phyloP scores from a whole-genome alignment of 2,888 invertebrate species.

The Hemithea aestivaria region DNA sequence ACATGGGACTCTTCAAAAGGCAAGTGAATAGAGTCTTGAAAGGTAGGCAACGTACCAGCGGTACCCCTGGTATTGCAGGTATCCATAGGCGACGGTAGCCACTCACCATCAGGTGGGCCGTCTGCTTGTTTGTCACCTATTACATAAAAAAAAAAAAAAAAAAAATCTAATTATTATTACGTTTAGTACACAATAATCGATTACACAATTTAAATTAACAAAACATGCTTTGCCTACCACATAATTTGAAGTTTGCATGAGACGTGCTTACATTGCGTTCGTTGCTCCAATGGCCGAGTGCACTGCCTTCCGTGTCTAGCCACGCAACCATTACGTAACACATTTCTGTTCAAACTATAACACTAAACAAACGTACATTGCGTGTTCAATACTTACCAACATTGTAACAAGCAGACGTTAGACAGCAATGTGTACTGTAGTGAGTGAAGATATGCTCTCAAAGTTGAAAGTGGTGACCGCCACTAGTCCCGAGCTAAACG shows the following conservation, averaged over 20 bases:
- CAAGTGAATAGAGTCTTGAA: too few species aligned
- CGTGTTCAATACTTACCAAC: background rate
- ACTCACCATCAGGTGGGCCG: too few species aligned
- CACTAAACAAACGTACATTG: conserved; percentile 24
- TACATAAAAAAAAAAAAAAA: too few species aligned
- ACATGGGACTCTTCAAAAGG: too few species aligned
- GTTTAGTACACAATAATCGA: conserved; percentile 8
- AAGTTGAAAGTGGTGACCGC: conserved; percentile 20
- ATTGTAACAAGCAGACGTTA: conserved; percentile 1
- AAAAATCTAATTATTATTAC: too few species aligned
- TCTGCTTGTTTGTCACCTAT: too few species aligned
- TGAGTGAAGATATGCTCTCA: conserved; percentile 11
- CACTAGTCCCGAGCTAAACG: conserved; percentile 49
- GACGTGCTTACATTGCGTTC: conserved; percentile 49
- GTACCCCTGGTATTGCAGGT: too few species aligned
- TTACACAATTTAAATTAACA: conserved; percentile 21
- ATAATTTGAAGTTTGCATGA: conserved; percentile 41
- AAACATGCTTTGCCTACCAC: conserved; percentile 25
- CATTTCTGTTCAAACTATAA: conserved; percentile 14
- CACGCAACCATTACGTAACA: conserved; percentile 65
- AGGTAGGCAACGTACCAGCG: too few species aligned
- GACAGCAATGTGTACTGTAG: conserved; percentile 29
- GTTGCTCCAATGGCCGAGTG: conserved; percentile 73
- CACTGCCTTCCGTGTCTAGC: conserved; percentile 66
- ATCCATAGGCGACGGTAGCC: too few species aligned